Conservation (phyloP, 2,113 vertebrate genomes). For the Cyanoderma ruficeps region DNA sequence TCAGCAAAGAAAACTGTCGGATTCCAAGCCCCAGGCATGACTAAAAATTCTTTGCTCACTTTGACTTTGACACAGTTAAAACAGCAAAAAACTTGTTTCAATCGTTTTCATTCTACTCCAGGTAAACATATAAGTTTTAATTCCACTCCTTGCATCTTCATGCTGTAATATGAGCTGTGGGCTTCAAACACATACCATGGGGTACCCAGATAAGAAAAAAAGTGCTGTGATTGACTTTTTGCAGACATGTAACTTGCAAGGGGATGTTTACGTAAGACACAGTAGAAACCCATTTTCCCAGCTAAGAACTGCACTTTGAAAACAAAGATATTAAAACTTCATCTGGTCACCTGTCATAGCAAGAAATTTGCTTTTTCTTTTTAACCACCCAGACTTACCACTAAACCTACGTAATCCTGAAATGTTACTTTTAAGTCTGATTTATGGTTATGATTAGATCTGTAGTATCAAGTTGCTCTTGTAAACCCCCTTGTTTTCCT, state of each 20-base stretch:
- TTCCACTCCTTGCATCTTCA: not conserved
- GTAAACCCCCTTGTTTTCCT: not conserved
- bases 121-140: not conserved
- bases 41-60: not conserved
- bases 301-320: not conserved
- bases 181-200: not conserved
- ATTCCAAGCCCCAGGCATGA: not conserved
- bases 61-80: not conserved
- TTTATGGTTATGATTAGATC: constrained; percentile 6
- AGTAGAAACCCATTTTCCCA: not conserved
- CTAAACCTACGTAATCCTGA: not conserved
- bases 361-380: not conserved
- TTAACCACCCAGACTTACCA: not conserved
- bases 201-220: not conserved
- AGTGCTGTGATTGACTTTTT: not conserved
- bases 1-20: not conserved
- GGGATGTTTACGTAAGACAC: not conserved
- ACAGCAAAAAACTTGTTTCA: not conserved
- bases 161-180: not conserved
- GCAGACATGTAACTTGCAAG: not conserved
- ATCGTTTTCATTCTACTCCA: not conserved
- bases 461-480: not conserved
- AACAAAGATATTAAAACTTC: not conserved
- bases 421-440: not conserved
- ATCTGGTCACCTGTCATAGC: not conserved